Evolutionary conservation across 2,797 vertebrate genomes (phyloP), one percentile per base, ranked within the genome.

Genomic region (Vipera latastei): DNA sequence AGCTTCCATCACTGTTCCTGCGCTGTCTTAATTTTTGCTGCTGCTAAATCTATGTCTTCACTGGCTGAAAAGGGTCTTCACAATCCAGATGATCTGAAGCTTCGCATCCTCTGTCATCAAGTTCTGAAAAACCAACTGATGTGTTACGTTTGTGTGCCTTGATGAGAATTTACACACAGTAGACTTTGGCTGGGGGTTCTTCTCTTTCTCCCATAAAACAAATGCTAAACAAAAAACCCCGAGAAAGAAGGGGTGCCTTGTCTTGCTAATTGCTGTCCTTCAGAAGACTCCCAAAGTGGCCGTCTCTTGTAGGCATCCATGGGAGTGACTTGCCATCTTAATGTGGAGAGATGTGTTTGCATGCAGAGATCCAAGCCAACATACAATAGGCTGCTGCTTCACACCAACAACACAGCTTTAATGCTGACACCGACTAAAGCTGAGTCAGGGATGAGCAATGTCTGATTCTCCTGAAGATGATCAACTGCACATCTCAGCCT

Each of bases 31-130:
- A 86, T 86, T n/a, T 28, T 7, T 59, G 89, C 1, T 28, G 38
- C 93, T 87, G 53, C 92, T 16, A 92, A 95, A 91, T 89, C 61
- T 91, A 93, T 89, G 14, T 69, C 86, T 90, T 55, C 91, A 4
- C 83, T 22, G 11, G 86, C 38, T 88, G 48, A 94, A 91, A 93
- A 89, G 86, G 55, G 92, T 26, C 94, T 93, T 92, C 65, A 13
- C 91, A 89, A 60, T 60, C 69, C 86, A n/a, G 56, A 22, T 26
- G 3, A 94, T 86, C 94, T 11, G 4, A 56, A 51, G 9, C 32
- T 95, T 32, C 8, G 55, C 90, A 86, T 90, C 86, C 60, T 6
- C 92, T 93, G 88, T 8, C 78, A 89, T 38, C 53, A 4, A 95
- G 63, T 32, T 86, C 25, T 94, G 92, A 94, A 60, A 86, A 90